Percentiles rank a stretch among this genome's conserved stretches.
These are phyloP conservation scores for Dromius quadrimaculatus DNA, from an alignment of 2,888 invertebrate species.

Conservation along the genomic window DNA sequence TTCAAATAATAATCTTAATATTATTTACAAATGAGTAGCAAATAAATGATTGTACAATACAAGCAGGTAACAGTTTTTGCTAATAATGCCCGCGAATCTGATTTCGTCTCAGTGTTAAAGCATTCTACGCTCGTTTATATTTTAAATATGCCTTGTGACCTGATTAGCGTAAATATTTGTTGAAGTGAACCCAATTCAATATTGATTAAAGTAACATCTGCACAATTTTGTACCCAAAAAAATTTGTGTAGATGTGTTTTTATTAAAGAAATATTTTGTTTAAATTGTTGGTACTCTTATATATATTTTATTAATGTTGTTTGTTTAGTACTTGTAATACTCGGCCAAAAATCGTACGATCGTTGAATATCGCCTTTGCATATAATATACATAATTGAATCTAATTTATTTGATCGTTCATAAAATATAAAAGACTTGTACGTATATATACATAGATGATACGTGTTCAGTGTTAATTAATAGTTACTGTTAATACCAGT, in stretches of 20 bases:
- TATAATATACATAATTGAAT: conserved; percentile 48
- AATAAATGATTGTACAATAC: too few relatives aligned
- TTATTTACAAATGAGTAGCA: too few relatives aligned
- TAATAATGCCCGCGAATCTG: conserved; percentile 6
- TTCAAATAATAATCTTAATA: too few relatives aligned
- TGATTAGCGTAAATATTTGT: conserved; percentile 48
- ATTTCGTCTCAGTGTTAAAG: conserved; percentile 41
- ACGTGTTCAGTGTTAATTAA: conserved; percentile 51
- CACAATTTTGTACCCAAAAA: conserved; percentile 25
- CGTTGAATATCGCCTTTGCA: conserved; percentile 51
- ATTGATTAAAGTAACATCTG: neutral
- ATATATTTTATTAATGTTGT: conserved; percentile 52
- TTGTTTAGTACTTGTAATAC: conserved; percentile 60
- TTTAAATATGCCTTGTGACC: conserved; percentile 49
- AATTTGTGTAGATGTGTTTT: conserved; percentile 17
- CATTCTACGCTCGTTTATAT: conserved; percentile 38
- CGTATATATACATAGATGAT: conserved; percentile 48
- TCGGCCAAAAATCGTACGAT: conserved; percentile 60
- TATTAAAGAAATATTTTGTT: conserved; percentile 10
- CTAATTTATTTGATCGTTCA: conserved; percentile 47
- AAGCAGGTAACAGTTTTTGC: too few relatives aligned
- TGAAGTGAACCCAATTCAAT: conserved; percentile 17
- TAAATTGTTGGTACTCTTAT: conserved; percentile 48
- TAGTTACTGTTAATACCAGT: conserved; percentile 45
- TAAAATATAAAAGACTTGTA: conserved; percentile 52